Evolutionary conservation across 1,140 invertebrate genomes (phyloP), one percentile per base, ranked within the genome.

Genomic region (Tetranychus cinnabarinus): DNA sequence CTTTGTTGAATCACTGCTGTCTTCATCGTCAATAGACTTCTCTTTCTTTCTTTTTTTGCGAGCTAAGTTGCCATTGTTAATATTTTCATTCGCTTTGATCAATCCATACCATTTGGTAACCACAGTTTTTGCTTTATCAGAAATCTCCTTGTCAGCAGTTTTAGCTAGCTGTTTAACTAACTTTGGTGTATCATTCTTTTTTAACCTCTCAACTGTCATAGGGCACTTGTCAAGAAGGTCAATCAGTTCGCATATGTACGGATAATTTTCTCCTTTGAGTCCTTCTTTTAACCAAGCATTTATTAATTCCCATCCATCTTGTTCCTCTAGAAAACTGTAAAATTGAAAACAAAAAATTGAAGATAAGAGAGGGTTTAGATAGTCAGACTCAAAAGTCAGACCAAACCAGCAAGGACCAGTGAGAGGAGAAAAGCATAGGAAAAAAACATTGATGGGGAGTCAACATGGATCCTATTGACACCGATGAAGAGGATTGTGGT

Each of bases 171-270:
- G 34, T 73, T 93, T 93, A 33, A 95, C 84, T 46, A 90, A 74
- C 73, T 90, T 90, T 2, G 89, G 88, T 66, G 86, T 84, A 66
- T 83, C 85, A 70, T 93, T 93, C 64, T 85, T 81, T 72, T 90
- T 91, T 31, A 96, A 75, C 50, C 88, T 74, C 66, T 87, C 82
- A 35, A 92, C 82, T 69, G 87, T 86, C 46, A 93, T 85, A 23
- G 90, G 90, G 62, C 88, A 85, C 3, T 83, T 72, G 36, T 86
- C 73, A 31, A 92, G 76, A 3, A 95, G 75, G 69, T 84, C 83
- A 39, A 93, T 73, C 34, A 95, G 76, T 72, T 93, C 88, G 68
- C 80, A 76, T 13, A 92, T 81, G 31, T 95, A 74, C 33, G 86
- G 80, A 79, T 82, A 84, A 74, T 93, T 92, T 2, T 57, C 47